phyloP scores from a whole-genome alignment of 2,797 vertebrate genomes.

The Hapalemur alaotrensis region DNA sequence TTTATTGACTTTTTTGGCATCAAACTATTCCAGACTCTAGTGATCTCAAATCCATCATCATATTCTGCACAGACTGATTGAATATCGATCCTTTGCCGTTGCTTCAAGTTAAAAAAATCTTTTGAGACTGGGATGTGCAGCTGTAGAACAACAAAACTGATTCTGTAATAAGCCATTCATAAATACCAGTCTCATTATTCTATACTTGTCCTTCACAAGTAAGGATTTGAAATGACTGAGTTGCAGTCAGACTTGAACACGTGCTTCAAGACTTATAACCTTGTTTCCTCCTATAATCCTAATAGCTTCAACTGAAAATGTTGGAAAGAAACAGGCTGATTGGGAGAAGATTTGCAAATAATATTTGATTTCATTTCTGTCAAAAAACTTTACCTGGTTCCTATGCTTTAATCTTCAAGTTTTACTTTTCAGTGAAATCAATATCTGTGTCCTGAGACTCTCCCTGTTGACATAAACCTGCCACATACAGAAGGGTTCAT shows the following conservation, averaged over 20 bases:
- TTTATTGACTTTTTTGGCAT: slow-evolving; percentile 42
- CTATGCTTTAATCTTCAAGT: not conserved
- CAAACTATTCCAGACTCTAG: slow-evolving; percentile 24
- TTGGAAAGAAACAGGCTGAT: not conserved
- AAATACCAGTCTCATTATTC: slow-evolving; percentile 47
- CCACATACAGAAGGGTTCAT: not conserved
- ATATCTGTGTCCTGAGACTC: not conserved
- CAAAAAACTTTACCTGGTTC: not conserved
- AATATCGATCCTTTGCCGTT: slow-evolving; percentile 23
- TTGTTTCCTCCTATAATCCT: not conserved
- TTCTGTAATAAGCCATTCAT: not conserved
- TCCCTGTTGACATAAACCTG: not conserved
- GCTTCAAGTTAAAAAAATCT: not conserved
- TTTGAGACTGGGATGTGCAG: slow-evolving; percentile 30
- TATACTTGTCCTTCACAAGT: slow-evolving; percentile 2
- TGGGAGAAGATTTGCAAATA: not conserved
- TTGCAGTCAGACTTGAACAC: not conserved
- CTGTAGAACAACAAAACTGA: slow-evolving; percentile 28
- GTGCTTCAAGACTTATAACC: not conserved
- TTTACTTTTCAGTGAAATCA: not conserved
- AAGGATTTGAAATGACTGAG: slow-evolving; percentile 12
- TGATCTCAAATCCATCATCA: slow-evolving; percentile 55
- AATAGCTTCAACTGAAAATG: not conserved
- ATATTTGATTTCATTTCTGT: not conserved
- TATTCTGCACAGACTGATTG: slow-evolving; percentile 54